These are phyloP conservation scores for Sinocyclocheilus anophthalmus DNA, from an alignment of 2,113 vertebrate genomes.

Conservation along the genomic window DNA sequence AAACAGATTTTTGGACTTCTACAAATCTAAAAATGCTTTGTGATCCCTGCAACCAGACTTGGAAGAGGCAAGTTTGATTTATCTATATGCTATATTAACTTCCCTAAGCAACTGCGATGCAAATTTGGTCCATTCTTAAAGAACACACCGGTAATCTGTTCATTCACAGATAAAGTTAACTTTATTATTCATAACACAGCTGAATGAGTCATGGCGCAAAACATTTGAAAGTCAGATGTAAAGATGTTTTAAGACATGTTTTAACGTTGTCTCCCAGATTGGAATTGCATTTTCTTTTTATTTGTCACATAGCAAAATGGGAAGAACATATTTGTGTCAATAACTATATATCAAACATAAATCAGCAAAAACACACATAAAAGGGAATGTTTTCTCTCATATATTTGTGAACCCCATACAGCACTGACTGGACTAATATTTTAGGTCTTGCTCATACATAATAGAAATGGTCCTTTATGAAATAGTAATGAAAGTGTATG, in stretches of 20 bases:
- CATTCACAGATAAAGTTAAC: background rate
- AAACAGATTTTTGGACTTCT: background rate
- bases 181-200: background rate
- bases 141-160: background rate
- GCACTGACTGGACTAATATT: constrained; percentile 9
- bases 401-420: background rate
- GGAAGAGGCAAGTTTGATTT: background rate
- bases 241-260: background rate
- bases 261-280: constrained; percentile 19
- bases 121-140: background rate
- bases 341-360: constrained; percentile 2
- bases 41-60: background rate
- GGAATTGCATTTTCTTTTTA: background rate
- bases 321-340: background rate
- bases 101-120: background rate
- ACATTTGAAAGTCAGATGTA: too few species aligned
- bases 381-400: background rate
- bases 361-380: background rate
- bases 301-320: background rate
- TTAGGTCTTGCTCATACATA: background rate
- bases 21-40: background rate
- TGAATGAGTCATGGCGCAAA: background rate
- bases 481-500: constrained; percentile 34
- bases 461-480: constrained; percentile 8
- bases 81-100: background rate